Evolutionary conservation across 2,113 vertebrate genomes (phyloP), one percentile per base, ranked within the genome.

Genomic region (Nanorana parkeri): DNA sequence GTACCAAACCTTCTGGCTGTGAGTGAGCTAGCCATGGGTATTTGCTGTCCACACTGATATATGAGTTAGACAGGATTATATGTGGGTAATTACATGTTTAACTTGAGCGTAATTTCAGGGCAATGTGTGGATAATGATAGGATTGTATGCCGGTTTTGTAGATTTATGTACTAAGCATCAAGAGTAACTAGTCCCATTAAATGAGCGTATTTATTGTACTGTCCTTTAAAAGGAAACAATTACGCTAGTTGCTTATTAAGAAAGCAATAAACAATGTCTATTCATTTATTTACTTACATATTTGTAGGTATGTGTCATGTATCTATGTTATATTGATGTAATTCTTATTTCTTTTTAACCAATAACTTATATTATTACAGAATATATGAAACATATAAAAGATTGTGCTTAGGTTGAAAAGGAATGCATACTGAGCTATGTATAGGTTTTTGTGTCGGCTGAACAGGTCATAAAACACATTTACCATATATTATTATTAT

Each of bases 21-120:
- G 51, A 66, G 65, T 66, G 79, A 55, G 69, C 24, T 72, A 63
- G 58, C 29, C 19, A 63, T 60, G 54, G 78, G 26, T 79, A 23
- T 68, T 20, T 21, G 13, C 10, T 23, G 77, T 36, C 68, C 68
- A 81, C 51, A 29, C 36, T 81, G 51, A 81, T 73, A 71, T 73
- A 73, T 36, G 79, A 51, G 29, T 80, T 54, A 20, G 66, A 69
- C 78, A 29, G 78, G 68, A 72, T 80, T 69, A 51, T 69, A 80
- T 21, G 58, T 10, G 68, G 47, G 69, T 81, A 81, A 74, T 81
- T 74, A 66, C 69, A 81, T 66, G 69, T 24, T 73, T 52, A 66
- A 81, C 17, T 28, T 20, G 69, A 55, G 60, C 56, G 79, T 81
- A 75, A 81, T 67, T 63, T 75, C 80, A 81, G 80, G 80, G 61